Percentiles rank a stretch among this genome's conserved stretches.
Conservation (phyloP, 1,140 invertebrate species). For the Harlomillsia oculata region DNA sequence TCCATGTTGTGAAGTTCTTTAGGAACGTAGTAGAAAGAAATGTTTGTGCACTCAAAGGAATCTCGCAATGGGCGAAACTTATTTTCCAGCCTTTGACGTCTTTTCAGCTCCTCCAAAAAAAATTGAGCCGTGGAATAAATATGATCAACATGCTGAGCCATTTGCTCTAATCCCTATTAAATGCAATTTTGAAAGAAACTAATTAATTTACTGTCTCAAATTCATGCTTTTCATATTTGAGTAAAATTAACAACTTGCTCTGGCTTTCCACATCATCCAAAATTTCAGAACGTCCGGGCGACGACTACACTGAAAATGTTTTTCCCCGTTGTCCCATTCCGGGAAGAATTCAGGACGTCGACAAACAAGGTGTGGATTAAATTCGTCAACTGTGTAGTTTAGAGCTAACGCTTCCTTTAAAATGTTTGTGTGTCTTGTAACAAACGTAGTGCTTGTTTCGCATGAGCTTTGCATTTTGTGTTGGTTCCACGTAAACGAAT, state of each 20-base stretch:
- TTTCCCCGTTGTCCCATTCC: conserved; percentile 55
- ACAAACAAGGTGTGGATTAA: neutral
- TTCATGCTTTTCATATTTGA: neutral
- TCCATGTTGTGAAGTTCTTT: conserved; percentile 54
- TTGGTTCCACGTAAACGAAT: conserved; percentile 5
- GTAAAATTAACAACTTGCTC: conserved; percentile 40
- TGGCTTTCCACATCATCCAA: conserved; percentile 96
- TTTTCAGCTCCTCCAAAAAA: conserved; percentile 57
- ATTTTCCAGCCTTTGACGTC: conserved; percentile 59
- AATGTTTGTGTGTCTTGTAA: conserved; percentile 1
- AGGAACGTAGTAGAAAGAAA: conserved; percentile 93
- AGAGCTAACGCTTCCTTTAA: conserved; percentile 4
- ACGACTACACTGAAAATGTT: conserved; percentile 82
- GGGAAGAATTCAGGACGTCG: neutral
- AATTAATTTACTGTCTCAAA: neutral
- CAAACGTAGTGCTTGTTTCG: neutral
- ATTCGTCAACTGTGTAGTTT: neutral
- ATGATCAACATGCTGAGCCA: conserved; percentile 68
- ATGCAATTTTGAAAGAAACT: neutral
- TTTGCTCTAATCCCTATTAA: conserved; percentile 55
- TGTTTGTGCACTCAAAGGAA: conserved; percentile 80
- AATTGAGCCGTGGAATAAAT: conserved; percentile 63
- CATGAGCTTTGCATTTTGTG: conserved; percentile 11
- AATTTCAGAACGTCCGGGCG: conserved; percentile 88
- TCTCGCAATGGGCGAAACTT: conserved; percentile 47